Conservation (phyloP, 1,140 invertebrate genomes). For the Anthonomus grandis region DNA sequence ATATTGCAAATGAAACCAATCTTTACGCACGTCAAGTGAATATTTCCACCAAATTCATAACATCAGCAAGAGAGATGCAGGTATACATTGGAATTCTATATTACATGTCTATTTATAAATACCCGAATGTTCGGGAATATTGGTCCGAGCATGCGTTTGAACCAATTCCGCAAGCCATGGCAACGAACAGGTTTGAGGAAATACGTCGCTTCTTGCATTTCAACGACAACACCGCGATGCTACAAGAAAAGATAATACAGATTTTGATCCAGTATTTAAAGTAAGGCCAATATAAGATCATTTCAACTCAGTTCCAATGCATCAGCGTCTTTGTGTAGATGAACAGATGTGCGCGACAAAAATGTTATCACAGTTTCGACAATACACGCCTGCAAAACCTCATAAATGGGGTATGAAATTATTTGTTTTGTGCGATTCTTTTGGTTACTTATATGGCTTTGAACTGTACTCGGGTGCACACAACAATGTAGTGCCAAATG, state of each 20-base stretch:
- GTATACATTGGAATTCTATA: slow-evolving; percentile 5
- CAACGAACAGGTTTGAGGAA: slow-evolving; percentile 1
- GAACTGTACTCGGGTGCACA: slow-evolving; percentile 2
- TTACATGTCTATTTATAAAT: too few species aligned
- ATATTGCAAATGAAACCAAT: slow-evolving; percentile 1
- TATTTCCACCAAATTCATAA: slow-evolving; percentile 5
- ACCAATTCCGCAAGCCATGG: not conserved
- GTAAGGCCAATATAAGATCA: slow-evolving; percentile 2
- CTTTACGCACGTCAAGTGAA: slow-evolving; percentile 4
- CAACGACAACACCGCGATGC: not conserved
- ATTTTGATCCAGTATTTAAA: slow-evolving; percentile 4
- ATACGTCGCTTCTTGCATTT: slow-evolving; percentile 5
- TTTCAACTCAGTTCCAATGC: slow-evolving; percentile 5
- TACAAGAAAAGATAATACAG: slow-evolving; percentile 1
- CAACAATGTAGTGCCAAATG: too few species aligned
- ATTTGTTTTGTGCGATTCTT: too few species aligned
- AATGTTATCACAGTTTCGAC: not conserved
- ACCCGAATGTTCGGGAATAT: not conserved
- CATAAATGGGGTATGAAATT: too few species aligned
- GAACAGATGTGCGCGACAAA: too few species aligned
- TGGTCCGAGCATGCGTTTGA: not conserved
- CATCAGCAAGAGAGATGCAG: slow-evolving; percentile 4
- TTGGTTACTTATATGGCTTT: too few species aligned
- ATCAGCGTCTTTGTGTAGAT: slow-evolving; percentile 4
- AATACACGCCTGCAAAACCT: too few species aligned